Evolutionary conservation across 2,888 invertebrate species (phyloP).

Genomic region (Slavum lentiscoides): DNA sequence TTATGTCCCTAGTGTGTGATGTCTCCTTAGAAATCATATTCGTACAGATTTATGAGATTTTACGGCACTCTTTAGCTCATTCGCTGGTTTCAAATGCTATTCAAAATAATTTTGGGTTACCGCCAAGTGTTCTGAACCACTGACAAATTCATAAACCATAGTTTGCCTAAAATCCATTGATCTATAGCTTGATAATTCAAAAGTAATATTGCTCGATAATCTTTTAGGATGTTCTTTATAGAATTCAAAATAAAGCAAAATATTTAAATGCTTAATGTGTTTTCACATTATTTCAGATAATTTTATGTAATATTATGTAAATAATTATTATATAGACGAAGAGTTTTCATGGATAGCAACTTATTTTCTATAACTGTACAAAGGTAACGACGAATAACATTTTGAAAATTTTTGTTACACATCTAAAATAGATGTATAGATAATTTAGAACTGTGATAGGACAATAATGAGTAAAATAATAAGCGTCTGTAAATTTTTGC

Average conservation of each 20-base stretch:
- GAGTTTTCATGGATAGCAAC: too few species aligned
- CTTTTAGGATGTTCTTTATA: background rate
- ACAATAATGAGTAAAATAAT: too few species aligned
- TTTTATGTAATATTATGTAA: too few species aligned
- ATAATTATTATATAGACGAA: too few species aligned
- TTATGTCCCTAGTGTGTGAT: background rate
- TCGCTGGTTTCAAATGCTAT: slow-evolving; percentile 17
- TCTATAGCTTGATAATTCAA: slow-evolving; percentile 13
- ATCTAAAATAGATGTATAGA: too few species aligned
- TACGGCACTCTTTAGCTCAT: slow-evolving; percentile 26
- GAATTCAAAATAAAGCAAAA: background rate
- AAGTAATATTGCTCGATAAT: background rate
- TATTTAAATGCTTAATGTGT: background rate
- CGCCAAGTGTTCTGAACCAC: slow-evolving; percentile 32
- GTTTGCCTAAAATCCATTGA: slow-evolving; percentile 11
- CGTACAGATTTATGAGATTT: slow-evolving; percentile 3
- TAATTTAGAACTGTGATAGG: too few species aligned
- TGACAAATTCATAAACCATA: slow-evolving; percentile 31
- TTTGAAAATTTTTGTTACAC: too few species aligned
- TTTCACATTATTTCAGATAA: too few species aligned
- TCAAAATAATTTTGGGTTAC: slow-evolving; percentile 24
- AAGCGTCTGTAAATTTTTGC: too few species aligned
- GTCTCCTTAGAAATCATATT: slow-evolving; percentile 16
- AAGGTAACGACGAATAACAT: too few species aligned
- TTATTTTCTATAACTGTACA: too few species aligned